Base-by-base conservation (phyloP, 2,888 invertebrate genomes). In the Noctua pronuba region DNA sequence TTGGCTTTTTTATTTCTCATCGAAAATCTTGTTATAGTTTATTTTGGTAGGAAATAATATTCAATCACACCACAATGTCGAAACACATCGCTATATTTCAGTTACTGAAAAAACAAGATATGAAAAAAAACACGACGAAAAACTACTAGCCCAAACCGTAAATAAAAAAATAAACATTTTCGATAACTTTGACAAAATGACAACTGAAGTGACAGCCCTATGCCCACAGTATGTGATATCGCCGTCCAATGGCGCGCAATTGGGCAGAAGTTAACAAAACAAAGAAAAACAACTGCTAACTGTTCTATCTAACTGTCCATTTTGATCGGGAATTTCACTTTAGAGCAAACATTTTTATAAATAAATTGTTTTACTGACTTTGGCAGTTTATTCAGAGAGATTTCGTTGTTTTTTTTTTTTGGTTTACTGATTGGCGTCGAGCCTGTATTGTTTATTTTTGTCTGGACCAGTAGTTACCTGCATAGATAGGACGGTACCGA, bases 241-340 rank as follows among this genome's bases (percentile, higher is more conserved):
- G 67, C 60, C 66, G 65, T 65, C 73, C 73, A 72, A 68, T 24
- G 60, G 44, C 58, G 78, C 21, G 65, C 77, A 70, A 79, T 74
- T 84, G 85, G 68, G 52, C 67, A 74, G 72, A 84, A 75, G 73
- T 68, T 72, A 73, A 84, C 55, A 86, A 82, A 86, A 77, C 68
- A 77, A 78, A 58, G 24, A 76, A 78, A 75, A 84, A 83, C 65
- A 70, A 74, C 73, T 18, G 71, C 44, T 81, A 76, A 73, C 85
- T 78, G 82, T 81, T 87, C 67, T 69, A 73, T 73, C 70, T 80
- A 84, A 84, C 81, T 76, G 87, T 81, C 67, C 41, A 38, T 69
- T 80, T 69, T 75, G 70, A 74, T 82, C 72, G 82, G 55, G 55
- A 74, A 81, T 86, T 86, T 86, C 77, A 84, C 76, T 86, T 75